These are phyloP conservation scores for Ateles fusciceps DNA, from an alignment of 2,797 vertebrate species.

Conservation along the genomic window DNA sequence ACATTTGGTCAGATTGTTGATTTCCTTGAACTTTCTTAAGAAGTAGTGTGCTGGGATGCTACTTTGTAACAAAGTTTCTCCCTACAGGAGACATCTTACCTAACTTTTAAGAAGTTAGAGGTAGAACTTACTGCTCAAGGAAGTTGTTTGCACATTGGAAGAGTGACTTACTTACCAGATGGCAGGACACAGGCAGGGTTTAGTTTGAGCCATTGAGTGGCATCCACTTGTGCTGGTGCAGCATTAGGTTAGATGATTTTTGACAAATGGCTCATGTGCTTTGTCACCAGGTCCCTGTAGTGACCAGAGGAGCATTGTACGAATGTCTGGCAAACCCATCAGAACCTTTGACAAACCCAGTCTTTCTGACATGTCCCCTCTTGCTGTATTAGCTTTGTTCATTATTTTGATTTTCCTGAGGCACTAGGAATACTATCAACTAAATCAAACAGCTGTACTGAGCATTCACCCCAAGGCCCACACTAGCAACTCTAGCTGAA, in stretches of 20 bases:
- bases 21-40: not conserved
- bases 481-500: not conserved
- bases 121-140: not conserved
- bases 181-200: accelerated
- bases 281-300: not conserved
- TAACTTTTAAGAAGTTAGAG: not conserved
- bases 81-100: not conserved
- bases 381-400: not conserved
- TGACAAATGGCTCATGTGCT: not conserved
- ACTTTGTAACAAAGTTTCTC: not conserved
- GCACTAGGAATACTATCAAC: not conserved
- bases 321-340: not conserved
- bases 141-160: not conserved
- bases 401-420: not conserved
- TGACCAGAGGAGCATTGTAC: not conserved
- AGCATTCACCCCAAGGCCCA: not conserved
- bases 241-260: not conserved
- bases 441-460: not conserved
- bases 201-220: not conserved
- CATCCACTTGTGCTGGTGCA: too few relatives aligned
- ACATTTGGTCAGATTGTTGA: too few relatives aligned
- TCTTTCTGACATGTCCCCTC: not conserved
- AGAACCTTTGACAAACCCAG: not conserved
- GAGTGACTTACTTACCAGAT: not conserved
- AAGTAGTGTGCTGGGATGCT: not conserved